Evolutionary conservation across 2,888 invertebrate species (phyloP), one percentile per base, ranked within the genome.

Genomic region (Pediacus dermestoides): DNA sequence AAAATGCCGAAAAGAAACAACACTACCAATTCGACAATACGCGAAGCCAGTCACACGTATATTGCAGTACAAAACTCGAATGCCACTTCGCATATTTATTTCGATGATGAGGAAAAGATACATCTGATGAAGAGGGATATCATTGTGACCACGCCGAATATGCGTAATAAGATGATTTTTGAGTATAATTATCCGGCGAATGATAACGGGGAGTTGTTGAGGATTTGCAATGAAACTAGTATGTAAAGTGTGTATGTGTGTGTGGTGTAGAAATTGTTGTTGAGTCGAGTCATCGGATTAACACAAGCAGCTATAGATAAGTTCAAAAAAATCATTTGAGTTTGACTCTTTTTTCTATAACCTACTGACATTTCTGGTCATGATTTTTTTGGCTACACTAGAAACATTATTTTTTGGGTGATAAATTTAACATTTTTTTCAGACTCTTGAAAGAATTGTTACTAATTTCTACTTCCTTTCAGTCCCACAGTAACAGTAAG

Each of bases 1-100:
- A 25, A 66, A 65, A 16, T 64, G 57, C 48, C 62, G 52, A 34
- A 67, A 63, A 39, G 74, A 72, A 53, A 16, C 9, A 37, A 25
- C 10, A 36, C 28, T 13, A 39, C 28, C 18, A 33, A 39, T 22
- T 39, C 14, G 7, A 31, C 30, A 1, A 31, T 33, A 7, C 36
- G 39, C n/a, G 39, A 44, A 8, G 18, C 33, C 2, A 44, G 39
- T n/a, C 33, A 39, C n/a, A 14, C n/a, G 3, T 28, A 28, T 28
- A 8, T 28, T 3, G 28, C 28, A 3, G 14, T 28, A 11, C 7
- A 11, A 14, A 28, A 28, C 10, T 28, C 28, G 10, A 28, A 28
- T n/a, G 14, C 12, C 10, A 28, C 28, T 3, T 13, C 28, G 3
- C 11, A 28, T 28, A 3, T 28, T 4, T 28, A 28, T n/a, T 2